Percentiles rank a stretch among this genome's conserved stretches.
phyloP scores from a whole-genome alignment of 2,888 invertebrate species.

The Deroplatys truncata region DNA sequence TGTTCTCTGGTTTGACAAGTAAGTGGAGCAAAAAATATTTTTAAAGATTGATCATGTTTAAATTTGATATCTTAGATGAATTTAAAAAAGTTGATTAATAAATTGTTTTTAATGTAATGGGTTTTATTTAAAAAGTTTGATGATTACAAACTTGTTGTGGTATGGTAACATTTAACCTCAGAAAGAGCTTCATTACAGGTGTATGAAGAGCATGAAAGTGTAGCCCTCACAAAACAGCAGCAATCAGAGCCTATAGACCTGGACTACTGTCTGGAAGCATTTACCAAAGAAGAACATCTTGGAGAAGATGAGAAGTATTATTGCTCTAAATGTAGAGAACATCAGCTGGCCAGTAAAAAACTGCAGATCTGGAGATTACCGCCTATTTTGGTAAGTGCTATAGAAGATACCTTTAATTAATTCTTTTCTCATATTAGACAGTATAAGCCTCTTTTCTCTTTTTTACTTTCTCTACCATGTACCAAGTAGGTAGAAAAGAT shows the following conservation, averaged over 20 bases:
- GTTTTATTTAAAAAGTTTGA: no score
- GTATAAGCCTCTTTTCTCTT: no score
- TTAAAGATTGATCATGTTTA: no score
- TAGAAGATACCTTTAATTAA: no score
- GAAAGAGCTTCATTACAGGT: slow-evolving; percentile 49
- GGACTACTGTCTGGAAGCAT: slow-evolving; percentile 79
- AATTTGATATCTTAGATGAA: no score
- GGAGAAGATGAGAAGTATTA: slow-evolving; percentile 75
- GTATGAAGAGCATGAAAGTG: slow-evolving; percentile 71
- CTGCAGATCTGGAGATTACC: slow-evolving; percentile 89
- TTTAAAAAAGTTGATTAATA: no score
- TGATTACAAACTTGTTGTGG: no score
- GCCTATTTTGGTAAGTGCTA: slow-evolving; percentile 67
- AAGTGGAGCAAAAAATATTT: no score
- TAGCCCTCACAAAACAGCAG: slow-evolving; percentile 61
- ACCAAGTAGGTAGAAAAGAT: no score
- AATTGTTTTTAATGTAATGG: no score
- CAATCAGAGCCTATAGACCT: slow-evolving; percentile 81
- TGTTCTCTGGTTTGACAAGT: no score
- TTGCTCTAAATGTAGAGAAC: slow-evolving; percentile 77
- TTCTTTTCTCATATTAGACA: background rate
- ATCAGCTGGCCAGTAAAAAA: slow-evolving; percentile 83
- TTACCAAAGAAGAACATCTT: slow-evolving; percentile 81
- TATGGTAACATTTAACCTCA: no score
- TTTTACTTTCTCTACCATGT: background rate